Base-by-base conservation (phyloP, 2,888 invertebrate species). In the Lacanobia wlatinum region DNA sequence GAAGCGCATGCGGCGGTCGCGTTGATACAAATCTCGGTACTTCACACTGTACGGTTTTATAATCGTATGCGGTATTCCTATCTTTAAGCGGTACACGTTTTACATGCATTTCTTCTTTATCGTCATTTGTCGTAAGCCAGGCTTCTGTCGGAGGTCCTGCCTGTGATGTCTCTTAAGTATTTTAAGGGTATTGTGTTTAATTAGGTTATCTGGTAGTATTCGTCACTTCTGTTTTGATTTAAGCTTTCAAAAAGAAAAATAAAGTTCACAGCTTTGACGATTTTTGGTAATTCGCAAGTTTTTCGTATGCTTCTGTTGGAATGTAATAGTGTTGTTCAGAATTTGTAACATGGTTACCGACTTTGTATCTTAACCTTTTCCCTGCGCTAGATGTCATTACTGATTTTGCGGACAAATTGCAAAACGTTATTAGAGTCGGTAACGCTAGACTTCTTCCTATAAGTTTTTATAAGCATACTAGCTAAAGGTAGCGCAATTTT, bases 11-110 rank as follows among this genome's bases (percentile, higher is more conserved):
- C 73, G 67, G 67, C 55, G n/a, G n/a, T 10, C 38, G 18, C 4
- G 9, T n/a, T 78, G 84, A 83, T 86, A 87, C 78, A 75, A 83
- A 88, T 87, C 86, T 83, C 67, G 78, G 62, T 68, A 70, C 58
- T 76, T 80, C 61, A 74, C 82, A 73, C 73, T 74, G 70, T 53
- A 75, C 75, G 55, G 64, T 64, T 79, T 74, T 66, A 70, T 71
- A 75, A 82, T 78, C 65, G 69, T 73, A 70, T 82, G 74, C 74
- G 6, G 62, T 82, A 60, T 74, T 74, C 66, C 83, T 58, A 78
- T 78, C 80, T 74, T 70, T 70, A 70, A 70, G 79, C 83, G 59
- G 48, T 63, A 62, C 78, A 70, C 38, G 80, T 82, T 78, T 74
- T 78, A 82, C 73, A 67, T 77, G 61, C 43, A 77, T 77, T 72